Base-by-base conservation (phyloP, 2,888 invertebrate genomes). In the Pachymerium ferrugineum region DNA sequence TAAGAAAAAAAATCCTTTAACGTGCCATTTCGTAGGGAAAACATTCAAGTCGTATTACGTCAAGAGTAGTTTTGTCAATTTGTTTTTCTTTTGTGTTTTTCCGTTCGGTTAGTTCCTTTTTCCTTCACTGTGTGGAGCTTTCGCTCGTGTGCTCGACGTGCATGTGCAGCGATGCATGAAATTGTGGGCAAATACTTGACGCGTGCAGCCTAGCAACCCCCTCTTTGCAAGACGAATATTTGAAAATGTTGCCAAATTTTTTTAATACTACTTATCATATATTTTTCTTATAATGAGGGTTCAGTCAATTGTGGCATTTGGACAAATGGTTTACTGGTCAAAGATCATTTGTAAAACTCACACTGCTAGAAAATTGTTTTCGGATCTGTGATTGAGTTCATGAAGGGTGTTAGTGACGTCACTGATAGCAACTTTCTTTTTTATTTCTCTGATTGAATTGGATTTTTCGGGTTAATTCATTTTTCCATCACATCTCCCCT, bases 71-170 rank as follows among this genome's bases (percentile, higher is more conserved):
- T 62, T 62, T 62, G 62, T 62, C 62, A 62, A 62, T 62, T 62
- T 62, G 62, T 62, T 62, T 62, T 62, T 62, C 62, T 62, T 62
- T 62, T 62, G 62, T 62, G 62, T 62, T 62, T 62, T 62, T 62
- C 62, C 62, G 62, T 62, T 62, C 62, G 25, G 62, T 28, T 62
- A 62, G 62, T 62, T 62, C 62, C 62, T 62, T 62, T 62, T 62
- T 62, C 62, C 62, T 62, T 22, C 62, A 62, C 62, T 14, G 62
- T 62, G 62, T 28, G 62, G 62, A 62, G 62, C 62, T 62, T 62
- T 62, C 62, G 62, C 28, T 62, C 62, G 28, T 62, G 62, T 62
- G 62, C 62, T 62, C 62, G 62, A 62, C 25, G 62, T 62, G 62
- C 62, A 62, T 62, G 62, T 62, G 62, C 62, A 62, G 62, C 62